Evolutionary conservation across 2,113 vertebrate species (phyloP), one percentile per base, ranked within the genome.

Genomic region (Brienomyrus brachyistius): DNA sequence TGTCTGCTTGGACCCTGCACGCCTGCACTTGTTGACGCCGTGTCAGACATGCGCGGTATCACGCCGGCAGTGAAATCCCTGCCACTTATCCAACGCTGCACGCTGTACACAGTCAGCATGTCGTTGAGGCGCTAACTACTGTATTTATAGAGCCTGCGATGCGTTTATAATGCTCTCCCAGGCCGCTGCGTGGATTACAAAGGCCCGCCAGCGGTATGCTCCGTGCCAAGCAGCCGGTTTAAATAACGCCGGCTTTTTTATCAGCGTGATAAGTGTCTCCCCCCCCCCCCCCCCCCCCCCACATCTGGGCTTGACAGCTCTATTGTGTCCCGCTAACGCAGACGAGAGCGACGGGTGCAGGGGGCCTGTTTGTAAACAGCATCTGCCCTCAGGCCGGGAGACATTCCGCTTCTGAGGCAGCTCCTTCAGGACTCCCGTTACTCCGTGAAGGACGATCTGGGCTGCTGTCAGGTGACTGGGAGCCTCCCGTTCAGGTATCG

Each of bases 1-100:
- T 91, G 91, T 89, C 88, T 84, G 86, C 43, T 35, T 88, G 91
- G 90, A 70, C 74, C 89, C 87, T 51, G 92, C 91, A 92, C 93
- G 92, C 92, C 92, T 93, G 93, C 91, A 90, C 92, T 92, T 95
- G 94, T 94, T 91, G 93, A 90, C 86, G 88, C 1, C 84, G 91
- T 92, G 92, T 92, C 91, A 91, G 62, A 19, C 77, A 82, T 70
- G 86, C 43, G 89, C 87, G 54, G 62, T 90, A 93, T 91, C 92
- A 92, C 92, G 92, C 93, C 94, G 92, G 91, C 91, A 93, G 91
- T 92, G 86, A 90, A 91, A 87, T 54, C 87, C 90, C 93, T 92
- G 91, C 48, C 92, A 91, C 91, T 94, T 93, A 94, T 95, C 93
- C 91, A 91, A 94, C 93, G 90, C 88, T 47, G 86, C 77, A 90